A percentile compares a stretch with the other conserved stretches of the same genome.
These are phyloP conservation scores for Tetranychus truncatus DNA, from an alignment of 2,888 invertebrate species.

Conservation along the genomic window DNA sequence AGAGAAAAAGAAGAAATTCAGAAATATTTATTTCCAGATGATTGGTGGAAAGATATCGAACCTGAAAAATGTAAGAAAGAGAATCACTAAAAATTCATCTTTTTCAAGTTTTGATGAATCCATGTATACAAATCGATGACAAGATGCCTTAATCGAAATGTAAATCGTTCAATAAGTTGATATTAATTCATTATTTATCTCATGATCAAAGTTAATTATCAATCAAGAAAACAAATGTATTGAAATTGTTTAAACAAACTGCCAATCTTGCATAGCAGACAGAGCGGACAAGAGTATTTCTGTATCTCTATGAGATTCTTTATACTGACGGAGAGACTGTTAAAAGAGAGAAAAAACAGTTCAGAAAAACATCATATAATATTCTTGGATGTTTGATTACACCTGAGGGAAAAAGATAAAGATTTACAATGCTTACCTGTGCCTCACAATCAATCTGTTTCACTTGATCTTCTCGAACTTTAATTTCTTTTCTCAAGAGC, in stretches of 20 bases:
- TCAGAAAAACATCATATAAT: neutral
- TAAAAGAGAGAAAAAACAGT: conserved; percentile 23
- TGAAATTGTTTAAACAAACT: too few relatives aligned
- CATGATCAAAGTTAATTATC: too few relatives aligned
- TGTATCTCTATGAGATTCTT: conserved; percentile 46
- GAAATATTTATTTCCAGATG: conserved; percentile 42
- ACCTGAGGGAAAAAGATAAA: neutral
- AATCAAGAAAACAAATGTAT: too few relatives aligned
- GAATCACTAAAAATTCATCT: neutral
- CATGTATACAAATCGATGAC: neutral
- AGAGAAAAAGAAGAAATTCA: conserved; percentile 42
- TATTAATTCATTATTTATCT: too few relatives aligned
- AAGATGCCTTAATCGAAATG: too few relatives aligned
- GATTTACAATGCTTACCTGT: conserved; percentile 28
- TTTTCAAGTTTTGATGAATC: neutral
- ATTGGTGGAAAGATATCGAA: conserved; percentile 37
- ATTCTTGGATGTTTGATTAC: too few relatives aligned
- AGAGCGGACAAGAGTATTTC: conserved; percentile 60
- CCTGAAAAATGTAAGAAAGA: conserved; percentile 10
- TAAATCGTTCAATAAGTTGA: too few relatives aligned
- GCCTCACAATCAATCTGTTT: conserved; percentile 42
- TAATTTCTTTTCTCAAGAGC: conserved; percentile 44
- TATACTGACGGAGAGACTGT: conserved; percentile 41
- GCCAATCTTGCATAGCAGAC: conserved; percentile 55
- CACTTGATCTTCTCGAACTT: conserved; percentile 46